Conservation (phyloP, 2,888 invertebrate species). For the Ligdia adustata region DNA sequence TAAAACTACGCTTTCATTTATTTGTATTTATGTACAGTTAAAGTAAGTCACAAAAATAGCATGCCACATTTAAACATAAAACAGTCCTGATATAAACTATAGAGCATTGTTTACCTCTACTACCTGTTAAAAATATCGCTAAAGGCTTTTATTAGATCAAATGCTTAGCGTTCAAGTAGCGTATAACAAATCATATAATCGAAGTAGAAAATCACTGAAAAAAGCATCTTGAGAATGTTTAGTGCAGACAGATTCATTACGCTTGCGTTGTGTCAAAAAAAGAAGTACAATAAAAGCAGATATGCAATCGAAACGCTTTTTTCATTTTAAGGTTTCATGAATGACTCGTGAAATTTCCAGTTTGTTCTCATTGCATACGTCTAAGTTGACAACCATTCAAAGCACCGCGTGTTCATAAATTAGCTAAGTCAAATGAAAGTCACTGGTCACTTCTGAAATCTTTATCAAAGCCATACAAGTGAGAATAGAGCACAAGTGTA, state of each 20-base stretch:
- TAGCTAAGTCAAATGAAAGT: not conserved
- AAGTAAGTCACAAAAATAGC: constrained; percentile 1
- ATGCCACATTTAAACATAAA: constrained; percentile 22
- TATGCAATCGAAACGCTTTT: not conserved
- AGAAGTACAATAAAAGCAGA: not conserved
- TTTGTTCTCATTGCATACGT: too few species aligned
- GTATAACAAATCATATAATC: not conserved
- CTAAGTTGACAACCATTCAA: too few species aligned
- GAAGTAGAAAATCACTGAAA: not conserved
- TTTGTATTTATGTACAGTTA: not conserved
- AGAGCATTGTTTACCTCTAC: too few species aligned
- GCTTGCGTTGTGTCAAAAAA: not conserved
- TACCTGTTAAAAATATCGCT: too few species aligned
- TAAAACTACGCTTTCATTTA: not conserved
- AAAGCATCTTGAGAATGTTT: not conserved
- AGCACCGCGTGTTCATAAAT: too few species aligned
- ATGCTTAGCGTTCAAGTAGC: not conserved
- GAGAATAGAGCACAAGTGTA: constrained; percentile 31
- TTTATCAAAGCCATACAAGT: constrained; percentile 21
- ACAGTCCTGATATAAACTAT: not conserved
- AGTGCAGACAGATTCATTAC: constrained; percentile 3
- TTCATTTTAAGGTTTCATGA: not conserved
- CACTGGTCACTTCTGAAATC: constrained; percentile 34
- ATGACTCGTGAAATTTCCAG: not conserved
- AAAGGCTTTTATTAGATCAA: too few species aligned